phyloP scores from a whole-genome alignment of 2,888 invertebrate genomes.

The Sinohyriopsis cumingii region DNA sequence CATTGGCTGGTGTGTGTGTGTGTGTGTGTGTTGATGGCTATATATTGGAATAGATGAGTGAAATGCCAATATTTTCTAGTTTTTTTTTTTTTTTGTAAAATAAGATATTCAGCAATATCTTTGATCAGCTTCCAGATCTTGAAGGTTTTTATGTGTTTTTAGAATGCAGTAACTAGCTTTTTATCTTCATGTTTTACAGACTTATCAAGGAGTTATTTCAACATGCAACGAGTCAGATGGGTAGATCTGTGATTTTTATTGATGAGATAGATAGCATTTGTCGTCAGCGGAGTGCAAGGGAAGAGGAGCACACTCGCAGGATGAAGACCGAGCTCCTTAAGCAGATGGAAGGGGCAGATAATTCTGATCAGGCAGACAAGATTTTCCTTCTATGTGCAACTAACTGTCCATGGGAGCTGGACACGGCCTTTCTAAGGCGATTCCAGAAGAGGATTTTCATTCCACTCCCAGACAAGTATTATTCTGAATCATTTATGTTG shows the following conservation, averaged over 20 bases:
- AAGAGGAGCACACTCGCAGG: conserved; percentile 75
- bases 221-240: conserved; percentile 65
- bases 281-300: conserved; percentile 73
- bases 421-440: conserved; percentile 76
- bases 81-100: too few species aligned
- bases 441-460: conserved; percentile 77
- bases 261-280: conserved; percentile 79
- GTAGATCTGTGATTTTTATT: conserved; percentile 75
- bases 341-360: conserved; percentile 74
- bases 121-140: too few species aligned
- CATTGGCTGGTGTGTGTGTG: too few species aligned
- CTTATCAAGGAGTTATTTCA: conserved; percentile 72
- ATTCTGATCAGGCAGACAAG: conserved; percentile 44
- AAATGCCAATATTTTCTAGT: too few species aligned
- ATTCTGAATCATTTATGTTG: not conserved
- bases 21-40: too few species aligned
- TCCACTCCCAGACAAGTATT: conserved; percentile 75
- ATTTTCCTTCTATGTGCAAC: conserved; percentile 76
- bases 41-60: too few species aligned
- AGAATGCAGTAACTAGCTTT: too few species aligned
- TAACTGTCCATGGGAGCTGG: conserved; percentile 79
- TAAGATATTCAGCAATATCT: too few species aligned
- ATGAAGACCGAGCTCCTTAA: conserved; percentile 77
- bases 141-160: too few species aligned
- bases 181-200: conserved; percentile 33